Evolutionary conservation across 1,140 invertebrate species (phyloP).

Genomic region (Zophobas atratus): DNA sequence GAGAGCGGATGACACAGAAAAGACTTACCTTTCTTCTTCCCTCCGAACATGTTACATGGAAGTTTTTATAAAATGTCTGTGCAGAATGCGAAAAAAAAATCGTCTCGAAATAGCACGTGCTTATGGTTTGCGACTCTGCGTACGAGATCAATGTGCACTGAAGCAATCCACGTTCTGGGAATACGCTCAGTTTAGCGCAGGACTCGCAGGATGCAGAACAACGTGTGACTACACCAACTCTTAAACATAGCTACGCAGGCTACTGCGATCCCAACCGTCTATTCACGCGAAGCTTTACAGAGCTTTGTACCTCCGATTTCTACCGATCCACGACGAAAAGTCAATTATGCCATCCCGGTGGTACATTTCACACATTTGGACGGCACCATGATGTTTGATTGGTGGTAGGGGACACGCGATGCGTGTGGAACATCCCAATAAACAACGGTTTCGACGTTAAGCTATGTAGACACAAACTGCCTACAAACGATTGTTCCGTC

Average conservation of each 20-base stretch:
- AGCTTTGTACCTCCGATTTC: constrained; percentile 46
- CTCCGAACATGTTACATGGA: constrained; percentile 43
- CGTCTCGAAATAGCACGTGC: constrained; percentile 21
- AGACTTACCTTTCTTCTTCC: constrained; percentile 45
- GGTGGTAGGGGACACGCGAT: too few species aligned
- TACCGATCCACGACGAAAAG: constrained; percentile 45
- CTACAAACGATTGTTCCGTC: too few species aligned
- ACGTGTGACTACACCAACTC: constrained; percentile 36
- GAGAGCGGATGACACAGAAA: background rate
- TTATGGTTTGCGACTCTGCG: constrained; percentile 4
- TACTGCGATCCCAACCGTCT: constrained; percentile 43
- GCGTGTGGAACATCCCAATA: too few species aligned
- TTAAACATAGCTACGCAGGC: constrained; percentile 41
- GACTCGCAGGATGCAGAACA: constrained; percentile 38
- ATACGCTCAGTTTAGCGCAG: constrained; percentile 29
- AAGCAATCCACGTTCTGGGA: background rate
- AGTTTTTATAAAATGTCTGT: constrained; percentile 10
- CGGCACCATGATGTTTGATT: background rate
- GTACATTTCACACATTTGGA: constrained; percentile 24
- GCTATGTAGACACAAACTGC: too few species aligned
- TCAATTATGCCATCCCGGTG: constrained; percentile 42
- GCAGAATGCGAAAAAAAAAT: background rate
- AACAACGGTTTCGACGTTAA: too few species aligned
- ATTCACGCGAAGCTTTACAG: constrained; percentile 39
- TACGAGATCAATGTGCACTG: constrained; percentile 26